These are phyloP conservation scores for Anisognathus igniventris DNA, from an alignment of 2,797 vertebrate species.

Conservation along the genomic window DNA sequence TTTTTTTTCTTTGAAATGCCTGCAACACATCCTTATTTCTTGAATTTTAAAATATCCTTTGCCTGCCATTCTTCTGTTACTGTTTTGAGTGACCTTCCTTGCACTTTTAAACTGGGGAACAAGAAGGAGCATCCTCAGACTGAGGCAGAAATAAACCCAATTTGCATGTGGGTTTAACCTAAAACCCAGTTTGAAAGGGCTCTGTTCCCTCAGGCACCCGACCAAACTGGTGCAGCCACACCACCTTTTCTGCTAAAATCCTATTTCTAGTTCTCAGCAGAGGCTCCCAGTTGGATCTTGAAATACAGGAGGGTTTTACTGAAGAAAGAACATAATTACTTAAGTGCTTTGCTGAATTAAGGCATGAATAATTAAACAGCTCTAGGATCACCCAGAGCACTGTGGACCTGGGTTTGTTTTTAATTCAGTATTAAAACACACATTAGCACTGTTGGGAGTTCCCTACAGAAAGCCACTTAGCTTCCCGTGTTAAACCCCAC, in stretches of 20 bases:
- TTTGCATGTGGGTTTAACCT: neutral
- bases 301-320: neutral
- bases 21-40: neutral
- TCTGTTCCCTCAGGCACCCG: neutral
- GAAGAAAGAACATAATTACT: neutral
- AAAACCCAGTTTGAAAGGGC: neutral
- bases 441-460: neutral
- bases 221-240: neutral
- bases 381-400: neutral
- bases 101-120: neutral
- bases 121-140: fast-evolving
- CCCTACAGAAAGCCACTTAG: neutral
- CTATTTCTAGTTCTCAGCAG: neutral
- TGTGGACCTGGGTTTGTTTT: neutral
- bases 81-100: neutral
- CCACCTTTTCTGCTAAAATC: neutral
- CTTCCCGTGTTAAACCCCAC: neutral
- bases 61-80: neutral
- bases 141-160: neutral
- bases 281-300: neutral
- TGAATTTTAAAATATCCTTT: neutral
- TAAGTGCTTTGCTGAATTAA: conserved; percentile 4
- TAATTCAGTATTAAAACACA: conserved; percentile 28
- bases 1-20: neutral
- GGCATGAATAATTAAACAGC: neutral